A percentile compares a stretch with the other conserved stretches of the same genome.
Conservation (phyloP, 1,140 invertebrate genomes). For the Aphis gossypii region DNA sequence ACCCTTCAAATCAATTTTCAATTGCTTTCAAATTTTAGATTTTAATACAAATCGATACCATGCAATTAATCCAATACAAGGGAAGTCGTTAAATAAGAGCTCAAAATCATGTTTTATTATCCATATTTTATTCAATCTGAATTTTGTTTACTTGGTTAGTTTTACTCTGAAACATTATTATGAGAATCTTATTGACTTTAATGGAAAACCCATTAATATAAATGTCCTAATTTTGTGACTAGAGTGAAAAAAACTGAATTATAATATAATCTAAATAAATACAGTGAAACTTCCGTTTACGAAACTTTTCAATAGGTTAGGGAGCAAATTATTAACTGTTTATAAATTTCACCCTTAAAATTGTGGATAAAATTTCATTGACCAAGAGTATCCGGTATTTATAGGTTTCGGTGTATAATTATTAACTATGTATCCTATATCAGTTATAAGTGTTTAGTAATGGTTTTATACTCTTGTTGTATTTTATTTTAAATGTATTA, state of each 20-base stretch:
- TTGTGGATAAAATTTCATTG: background rate
- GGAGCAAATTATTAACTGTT: background rate
- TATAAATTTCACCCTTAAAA: accelerated
- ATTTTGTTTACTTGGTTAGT: background rate
- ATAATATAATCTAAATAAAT: background rate
- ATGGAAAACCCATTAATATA: background rate
- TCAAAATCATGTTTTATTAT: background rate
- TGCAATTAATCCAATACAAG: background rate
- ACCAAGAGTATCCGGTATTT: background rate
- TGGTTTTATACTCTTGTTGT: background rate
- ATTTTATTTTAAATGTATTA: background rate
- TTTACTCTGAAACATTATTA: background rate
- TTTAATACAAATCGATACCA: background rate
- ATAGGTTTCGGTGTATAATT: background rate
- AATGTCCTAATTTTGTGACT: background rate
- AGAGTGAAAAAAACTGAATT: background rate
- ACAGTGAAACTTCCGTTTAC: background rate
- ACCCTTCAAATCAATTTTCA: background rate
- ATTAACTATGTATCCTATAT: background rate
- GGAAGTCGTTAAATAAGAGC: background rate
- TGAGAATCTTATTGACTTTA: background rate
- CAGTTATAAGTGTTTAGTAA: background rate
- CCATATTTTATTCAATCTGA: background rate
- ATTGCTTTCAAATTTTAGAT: background rate
- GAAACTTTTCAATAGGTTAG: background rate